phyloP scores from a whole-genome alignment of 2,797 vertebrate genomes.

The Sebastiscus tertius region DNA sequence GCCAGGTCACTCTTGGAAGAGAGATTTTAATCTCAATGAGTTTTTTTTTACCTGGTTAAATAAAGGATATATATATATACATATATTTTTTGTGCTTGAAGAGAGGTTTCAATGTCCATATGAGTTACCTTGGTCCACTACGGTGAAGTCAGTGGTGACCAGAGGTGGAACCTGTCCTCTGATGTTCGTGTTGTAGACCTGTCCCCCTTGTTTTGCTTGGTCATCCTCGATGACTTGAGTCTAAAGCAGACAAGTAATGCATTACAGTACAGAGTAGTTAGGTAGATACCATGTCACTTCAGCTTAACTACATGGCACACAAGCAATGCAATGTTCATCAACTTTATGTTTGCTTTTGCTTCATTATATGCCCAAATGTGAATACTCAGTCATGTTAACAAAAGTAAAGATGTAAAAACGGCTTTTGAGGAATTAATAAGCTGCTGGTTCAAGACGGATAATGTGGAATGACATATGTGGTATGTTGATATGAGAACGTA shows the following conservation, averaged over 20 bases:
- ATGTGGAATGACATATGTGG: neutral
- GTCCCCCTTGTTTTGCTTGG: conserved; percentile 83
- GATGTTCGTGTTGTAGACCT: conserved; percentile 88
- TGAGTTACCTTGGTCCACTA: conserved; percentile 93
- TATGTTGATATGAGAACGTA: conserved; percentile 10
- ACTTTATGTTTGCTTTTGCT: neutral
- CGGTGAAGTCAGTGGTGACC: conserved; percentile 92
- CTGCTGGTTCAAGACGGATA: conserved; percentile 75
- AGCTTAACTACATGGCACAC: neutral
- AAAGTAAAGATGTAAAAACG: neutral
- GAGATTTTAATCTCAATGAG: no score
- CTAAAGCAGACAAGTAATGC: conserved; percentile 70
- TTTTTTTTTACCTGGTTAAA: no score
- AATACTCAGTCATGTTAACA: neutral
- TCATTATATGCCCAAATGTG: neutral
- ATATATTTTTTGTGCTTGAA: no score
- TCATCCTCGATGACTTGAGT: conserved; percentile 95
- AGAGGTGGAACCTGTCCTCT: conserved; percentile 95
- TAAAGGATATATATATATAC: no score
- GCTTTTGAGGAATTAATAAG: conserved; percentile 68
- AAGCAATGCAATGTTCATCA: neutral
- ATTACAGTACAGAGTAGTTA: neutral
- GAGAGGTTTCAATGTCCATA: conserved; percentile 20
- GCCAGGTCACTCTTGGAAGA: no score
- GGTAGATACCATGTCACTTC: neutral